A percentile compares a stretch with the other conserved stretches of the same genome.
Evolutionary conservation across 2,113 vertebrate genomes (phyloP).

Genomic region (Bambusicola thoracicus): DNA sequence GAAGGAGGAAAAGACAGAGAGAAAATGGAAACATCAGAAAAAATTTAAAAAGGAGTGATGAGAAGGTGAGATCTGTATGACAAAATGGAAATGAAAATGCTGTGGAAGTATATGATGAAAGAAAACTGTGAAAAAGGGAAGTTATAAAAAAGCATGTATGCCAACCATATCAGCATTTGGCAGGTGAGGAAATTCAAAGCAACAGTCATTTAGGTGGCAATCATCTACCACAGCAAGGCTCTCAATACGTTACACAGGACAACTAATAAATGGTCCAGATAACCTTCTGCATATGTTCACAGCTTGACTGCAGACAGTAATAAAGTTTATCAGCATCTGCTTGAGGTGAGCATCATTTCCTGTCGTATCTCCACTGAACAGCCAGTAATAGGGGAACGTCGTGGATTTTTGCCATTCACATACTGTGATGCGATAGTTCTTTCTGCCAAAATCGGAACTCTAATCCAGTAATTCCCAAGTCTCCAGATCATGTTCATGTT

Average conservation of each 20-base stretch:
- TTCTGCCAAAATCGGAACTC: slow-evolving; percentile 18
- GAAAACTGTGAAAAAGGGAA: background rate
- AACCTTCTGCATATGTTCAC: background rate
- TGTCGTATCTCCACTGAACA: background rate
- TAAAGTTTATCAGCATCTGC: background rate
- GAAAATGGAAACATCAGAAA: background rate
- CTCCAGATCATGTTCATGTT: background rate
- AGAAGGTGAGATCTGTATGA: background rate
- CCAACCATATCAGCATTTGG: background rate
- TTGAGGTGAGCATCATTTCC: background rate
- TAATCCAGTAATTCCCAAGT: background rate
- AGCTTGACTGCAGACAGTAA: background rate
- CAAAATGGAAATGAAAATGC: background rate
- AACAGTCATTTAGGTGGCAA: background rate
- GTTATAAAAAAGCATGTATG: background rate
- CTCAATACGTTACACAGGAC: background rate
- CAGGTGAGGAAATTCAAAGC: slow-evolving; percentile 10
- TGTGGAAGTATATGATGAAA: background rate
- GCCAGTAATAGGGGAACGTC: background rate
- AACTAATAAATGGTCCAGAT: slow-evolving; percentile 11
- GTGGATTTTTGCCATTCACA: background rate
- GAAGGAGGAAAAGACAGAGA: background rate
- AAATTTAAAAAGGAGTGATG: background rate
- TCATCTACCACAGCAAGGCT: background rate
- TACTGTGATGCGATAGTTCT: background rate